Evolutionary conservation across 2,888 invertebrate genomes (phyloP).

Genomic region (Apotomis betuletana): DNA sequence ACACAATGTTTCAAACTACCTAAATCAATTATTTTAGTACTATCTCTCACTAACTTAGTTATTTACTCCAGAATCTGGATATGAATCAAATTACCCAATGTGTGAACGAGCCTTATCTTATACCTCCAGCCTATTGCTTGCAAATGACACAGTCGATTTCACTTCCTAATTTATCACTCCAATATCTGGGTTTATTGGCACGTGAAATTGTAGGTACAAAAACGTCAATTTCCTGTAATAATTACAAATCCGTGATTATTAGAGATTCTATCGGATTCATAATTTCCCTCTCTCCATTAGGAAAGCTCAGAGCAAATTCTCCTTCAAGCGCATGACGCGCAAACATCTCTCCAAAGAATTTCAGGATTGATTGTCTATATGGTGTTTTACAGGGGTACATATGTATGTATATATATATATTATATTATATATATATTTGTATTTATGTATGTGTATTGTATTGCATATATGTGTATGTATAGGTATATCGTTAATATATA

Average conservation of each 20-base stretch:
- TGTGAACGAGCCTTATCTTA: slow-evolving; percentile 20
- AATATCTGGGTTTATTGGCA: slow-evolving; percentile 41
- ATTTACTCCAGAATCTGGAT: background rate
- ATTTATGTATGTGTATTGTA: too few relatives aligned
- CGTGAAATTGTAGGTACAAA: slow-evolving; percentile 47
- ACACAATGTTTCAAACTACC: too few relatives aligned
- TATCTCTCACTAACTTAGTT: background rate
- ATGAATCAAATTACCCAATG: background rate
- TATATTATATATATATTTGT: too few relatives aligned
- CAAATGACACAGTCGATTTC: slow-evolving; percentile 41
- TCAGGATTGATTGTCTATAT: too few relatives aligned
- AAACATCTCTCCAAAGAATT: too few relatives aligned
- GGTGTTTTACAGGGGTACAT: too few relatives aligned
- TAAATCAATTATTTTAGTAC: background rate
- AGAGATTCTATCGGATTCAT: slow-evolving; percentile 2
- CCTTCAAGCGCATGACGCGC: too few relatives aligned
- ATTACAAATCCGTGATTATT: slow-evolving; percentile 23
- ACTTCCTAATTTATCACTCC: slow-evolving; percentile 45
- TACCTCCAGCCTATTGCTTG: slow-evolving; percentile 22
- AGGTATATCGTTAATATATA: too few relatives aligned
- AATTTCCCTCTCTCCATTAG: too few relatives aligned
- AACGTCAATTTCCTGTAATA: slow-evolving; percentile 42
- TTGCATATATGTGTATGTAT: too few relatives aligned
- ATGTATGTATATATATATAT: too few relatives aligned
- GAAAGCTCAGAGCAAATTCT: too few relatives aligned